These are phyloP conservation scores for Brachionus manjavacas DNA, from an alignment of 1,140 invertebrate genomes.

Conservation along the genomic window DNA sequence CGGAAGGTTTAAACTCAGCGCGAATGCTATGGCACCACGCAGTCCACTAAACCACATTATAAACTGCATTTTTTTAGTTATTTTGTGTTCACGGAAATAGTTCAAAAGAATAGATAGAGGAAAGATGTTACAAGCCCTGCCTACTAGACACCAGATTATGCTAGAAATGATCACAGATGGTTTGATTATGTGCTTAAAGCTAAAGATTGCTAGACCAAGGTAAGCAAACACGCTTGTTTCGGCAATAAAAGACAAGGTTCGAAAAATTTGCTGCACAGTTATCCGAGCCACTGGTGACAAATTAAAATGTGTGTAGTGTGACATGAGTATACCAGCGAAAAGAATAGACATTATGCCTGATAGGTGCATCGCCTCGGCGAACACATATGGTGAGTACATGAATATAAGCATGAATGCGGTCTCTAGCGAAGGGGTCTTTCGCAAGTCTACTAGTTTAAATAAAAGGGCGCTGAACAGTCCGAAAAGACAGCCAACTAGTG, in stretches of 20 bases:
- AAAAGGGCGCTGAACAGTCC: constrained; percentile 73
- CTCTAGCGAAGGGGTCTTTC: constrained; percentile 94
- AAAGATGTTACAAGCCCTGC: constrained; percentile 92
- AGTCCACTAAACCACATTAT: constrained; percentile 97
- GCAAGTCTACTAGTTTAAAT: constrained; percentile 88
- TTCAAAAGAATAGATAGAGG: constrained; percentile 87
- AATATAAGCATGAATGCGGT: constrained; percentile 97
- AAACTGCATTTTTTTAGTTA: constrained; percentile 95
- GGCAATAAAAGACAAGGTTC: constrained; percentile 85
- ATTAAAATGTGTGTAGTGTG: constrained; percentile 98
- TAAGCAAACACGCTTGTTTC: constrained; percentile 99
- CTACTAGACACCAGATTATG: constrained; percentile 75
- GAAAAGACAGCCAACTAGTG: constrained; percentile 89
- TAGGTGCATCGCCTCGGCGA: constrained; percentile 91
- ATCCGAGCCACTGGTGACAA: constrained; percentile 95
- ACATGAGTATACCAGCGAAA: constrained; percentile 98
- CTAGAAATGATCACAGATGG: constrained; percentile 85
- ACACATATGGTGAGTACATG: constrained; percentile 92
- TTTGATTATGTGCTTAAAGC: constrained; percentile 70
- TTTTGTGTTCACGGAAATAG: constrained; percentile 91
- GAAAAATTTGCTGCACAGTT: constrained; percentile 96
- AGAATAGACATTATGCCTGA: constrained; percentile 97
- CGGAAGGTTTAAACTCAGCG: constrained; percentile 88
- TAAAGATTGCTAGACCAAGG: constrained; percentile 91
- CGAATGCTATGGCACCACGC: constrained; percentile 89